Conservation (phyloP, 2,888 invertebrate species). For the Kuschelorhynchus macadamiae region DNA sequence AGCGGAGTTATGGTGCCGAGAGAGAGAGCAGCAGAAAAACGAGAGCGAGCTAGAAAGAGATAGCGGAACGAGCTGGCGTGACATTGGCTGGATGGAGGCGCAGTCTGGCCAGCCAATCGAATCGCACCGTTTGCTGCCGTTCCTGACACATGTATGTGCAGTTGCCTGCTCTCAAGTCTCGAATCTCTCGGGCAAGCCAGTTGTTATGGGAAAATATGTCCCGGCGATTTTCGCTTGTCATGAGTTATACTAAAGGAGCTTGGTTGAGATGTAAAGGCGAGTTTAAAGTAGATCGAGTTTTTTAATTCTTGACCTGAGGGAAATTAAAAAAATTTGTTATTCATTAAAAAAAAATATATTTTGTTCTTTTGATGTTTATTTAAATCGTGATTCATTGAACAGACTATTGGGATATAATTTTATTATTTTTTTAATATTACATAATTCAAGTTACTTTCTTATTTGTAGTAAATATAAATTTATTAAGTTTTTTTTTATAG, state of each 20-base stretch:
- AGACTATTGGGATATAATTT: too few relatives aligned
- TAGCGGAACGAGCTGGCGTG: slow-evolving; percentile 36
- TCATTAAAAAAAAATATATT: too few relatives aligned
- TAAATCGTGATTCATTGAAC: too few relatives aligned
- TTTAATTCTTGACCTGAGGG: too few relatives aligned
- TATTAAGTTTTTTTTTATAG: too few relatives aligned
- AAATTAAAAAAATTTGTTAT: too few relatives aligned
- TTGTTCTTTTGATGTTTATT: too few relatives aligned
- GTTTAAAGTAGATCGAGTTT: slow-evolving; percentile 9
- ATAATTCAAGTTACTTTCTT: too few relatives aligned
- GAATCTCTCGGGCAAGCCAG: slow-evolving; percentile 16
- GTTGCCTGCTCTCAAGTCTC: slow-evolving; percentile 1
- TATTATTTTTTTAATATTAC: too few relatives aligned
- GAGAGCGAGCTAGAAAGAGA: slow-evolving; percentile 17
- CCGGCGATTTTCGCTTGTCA: background rate
- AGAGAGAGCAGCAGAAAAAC: slow-evolving; percentile 39
- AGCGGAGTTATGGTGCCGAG: slow-evolving; percentile 44
- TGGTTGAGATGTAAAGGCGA: slow-evolving; percentile 36
- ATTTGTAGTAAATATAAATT: too few relatives aligned
- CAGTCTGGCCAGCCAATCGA: slow-evolving; percentile 46
- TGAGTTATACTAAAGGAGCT: slow-evolving; percentile 3
- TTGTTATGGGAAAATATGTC: slow-evolving; percentile 1
- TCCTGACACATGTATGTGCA: background rate
- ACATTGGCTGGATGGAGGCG: slow-evolving; percentile 48
- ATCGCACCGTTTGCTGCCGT: slow-evolving; percentile 8